A percentile compares a stretch with the other conserved stretches of the same genome.
These are phyloP conservation scores for Mimumesa dahlbomi DNA, from an alignment of 2,888 invertebrate genomes.

Conservation along the genomic window DNA sequence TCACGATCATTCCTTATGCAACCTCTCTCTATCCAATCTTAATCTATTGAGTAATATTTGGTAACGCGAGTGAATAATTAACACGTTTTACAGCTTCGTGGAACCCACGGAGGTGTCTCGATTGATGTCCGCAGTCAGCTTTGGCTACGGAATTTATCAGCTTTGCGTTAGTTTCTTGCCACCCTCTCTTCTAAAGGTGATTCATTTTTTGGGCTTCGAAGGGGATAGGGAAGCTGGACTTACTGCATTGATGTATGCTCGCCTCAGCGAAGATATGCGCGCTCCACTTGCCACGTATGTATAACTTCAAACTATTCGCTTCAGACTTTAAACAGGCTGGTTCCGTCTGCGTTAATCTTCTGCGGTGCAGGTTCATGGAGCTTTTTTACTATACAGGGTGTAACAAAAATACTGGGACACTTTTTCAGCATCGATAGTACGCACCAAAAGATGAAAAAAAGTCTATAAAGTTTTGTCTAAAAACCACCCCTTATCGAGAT, in stretches of 20 bases:
- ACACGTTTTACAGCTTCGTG: conserved; percentile 72
- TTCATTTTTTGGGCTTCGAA: conserved; percentile 85
- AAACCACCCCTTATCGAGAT: no score
- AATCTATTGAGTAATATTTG: no score
- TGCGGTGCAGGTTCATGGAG: no score
- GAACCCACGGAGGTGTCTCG: conserved; percentile 82
- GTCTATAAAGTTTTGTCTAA: no score
- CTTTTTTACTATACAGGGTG: no score
- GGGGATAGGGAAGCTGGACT: conserved; percentile 84
- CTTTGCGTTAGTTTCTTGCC: conserved; percentile 86
- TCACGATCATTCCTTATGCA: no score
- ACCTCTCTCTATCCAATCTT: no score
- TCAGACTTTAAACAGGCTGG: no score
- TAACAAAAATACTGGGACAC: no score
- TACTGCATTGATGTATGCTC: conserved; percentile 83
- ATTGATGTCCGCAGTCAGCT: conserved; percentile 86
- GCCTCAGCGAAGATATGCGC: conserved; percentile 85
- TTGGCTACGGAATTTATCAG: conserved; percentile 87
- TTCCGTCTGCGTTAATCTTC: no score
- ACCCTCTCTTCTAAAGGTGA: conserved; percentile 83
- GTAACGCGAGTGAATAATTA: conserved; percentile 3
- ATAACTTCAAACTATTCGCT: neutral
- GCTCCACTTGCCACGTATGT: conserved; percentile 85
- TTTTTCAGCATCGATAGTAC: no score
- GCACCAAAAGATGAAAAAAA: no score